Base-by-base conservation (phyloP, 2,888 invertebrate genomes). In the Clusia tigrina region DNA sequence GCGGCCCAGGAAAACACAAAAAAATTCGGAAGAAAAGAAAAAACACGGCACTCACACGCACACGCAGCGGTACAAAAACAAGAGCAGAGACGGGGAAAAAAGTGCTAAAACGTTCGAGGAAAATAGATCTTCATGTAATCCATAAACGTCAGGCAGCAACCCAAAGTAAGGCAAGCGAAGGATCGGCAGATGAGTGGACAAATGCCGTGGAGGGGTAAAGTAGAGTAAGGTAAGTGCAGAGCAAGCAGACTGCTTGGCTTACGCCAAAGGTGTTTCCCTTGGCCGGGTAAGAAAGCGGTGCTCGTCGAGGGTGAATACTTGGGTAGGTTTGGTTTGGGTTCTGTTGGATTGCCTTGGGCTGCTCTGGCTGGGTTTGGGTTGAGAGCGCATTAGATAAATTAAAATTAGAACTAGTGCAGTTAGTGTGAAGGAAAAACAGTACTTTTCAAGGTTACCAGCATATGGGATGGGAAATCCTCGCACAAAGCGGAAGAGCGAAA, bases 131-230 rank as follows among this genome's bases (percentile, higher is more conserved):
- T 69, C 72, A 65, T 73, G 73, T 78, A 79, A 78, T 77, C 79
- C 71, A 77, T 76, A 76, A 80, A 79, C 79, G 76, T 77, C 79
- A 79, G n/a, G n/a, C n/a, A n/a, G n/a, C n/a, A n/a, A 69, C 72
- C 74, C 64, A 54, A 59, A 56, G 32, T 38, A 42, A 48, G 54
- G 58, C 20, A 48, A n/a, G 48, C 22, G 3, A 42, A 42, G 6
- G n/a, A 42, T 42, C 6, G n/a, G 10, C 2, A 6, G 48, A 48
- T n/a, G n/a, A 48, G 48, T 48, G 22, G 42, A 37, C 20, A 22
- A 25, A 3, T 17, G n/a, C n/a, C 42, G 48, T 20, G 32, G n/a
- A 12, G 56, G 12, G 18, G 38, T 20, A 12, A 22, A 55, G 59
- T 38, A 46, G 48, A 52, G 48, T 42, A 60, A 48, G 23, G 23